phyloP scores from a whole-genome alignment of 2,797 vertebrate species.

The Anabas testudineus region DNA sequence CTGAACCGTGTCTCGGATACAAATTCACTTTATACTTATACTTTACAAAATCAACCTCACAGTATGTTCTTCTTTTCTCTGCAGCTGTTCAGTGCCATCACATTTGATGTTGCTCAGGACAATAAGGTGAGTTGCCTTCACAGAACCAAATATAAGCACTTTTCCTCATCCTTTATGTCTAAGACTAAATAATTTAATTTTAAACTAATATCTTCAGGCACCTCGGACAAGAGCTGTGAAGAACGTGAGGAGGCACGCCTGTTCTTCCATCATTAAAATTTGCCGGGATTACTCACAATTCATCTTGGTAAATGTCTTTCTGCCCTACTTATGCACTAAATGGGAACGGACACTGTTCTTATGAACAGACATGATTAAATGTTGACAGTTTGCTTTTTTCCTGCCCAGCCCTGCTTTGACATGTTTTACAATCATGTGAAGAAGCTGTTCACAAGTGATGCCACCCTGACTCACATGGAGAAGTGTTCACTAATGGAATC shows the following conservation, averaged over 20 bases:
- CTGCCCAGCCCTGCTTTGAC: conserved; percentile 92
- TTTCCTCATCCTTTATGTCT: background rate
- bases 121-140: conserved; percentile 85
- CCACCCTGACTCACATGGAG: conserved; percentile 91
- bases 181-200: background rate
- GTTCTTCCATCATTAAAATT: conserved; percentile 95
- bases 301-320: conserved; percentile 84
- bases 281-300: conserved; percentile 94
- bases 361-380: background rate
- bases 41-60: too few species aligned
- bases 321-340: background rate
- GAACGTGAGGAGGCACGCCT: conserved; percentile 95
- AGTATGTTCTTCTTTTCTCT: conserved; percentile 4
- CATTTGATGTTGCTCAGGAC: conserved; percentile 91
- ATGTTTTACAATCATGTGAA: conserved; percentile 93
- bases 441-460: conserved; percentile 88
- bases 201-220: conserved; percentile 76
- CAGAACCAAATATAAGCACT: background rate
- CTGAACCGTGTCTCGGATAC: background rate
- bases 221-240: conserved; percentile 93
- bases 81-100: conserved; percentile 92
- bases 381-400: background rate
- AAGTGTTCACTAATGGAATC: conserved; percentile 95
- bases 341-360: background rate
- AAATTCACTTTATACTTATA: background rate